Conservation (phyloP, 2,113 vertebrate genomes). For the Mustela nigripes region DNA sequence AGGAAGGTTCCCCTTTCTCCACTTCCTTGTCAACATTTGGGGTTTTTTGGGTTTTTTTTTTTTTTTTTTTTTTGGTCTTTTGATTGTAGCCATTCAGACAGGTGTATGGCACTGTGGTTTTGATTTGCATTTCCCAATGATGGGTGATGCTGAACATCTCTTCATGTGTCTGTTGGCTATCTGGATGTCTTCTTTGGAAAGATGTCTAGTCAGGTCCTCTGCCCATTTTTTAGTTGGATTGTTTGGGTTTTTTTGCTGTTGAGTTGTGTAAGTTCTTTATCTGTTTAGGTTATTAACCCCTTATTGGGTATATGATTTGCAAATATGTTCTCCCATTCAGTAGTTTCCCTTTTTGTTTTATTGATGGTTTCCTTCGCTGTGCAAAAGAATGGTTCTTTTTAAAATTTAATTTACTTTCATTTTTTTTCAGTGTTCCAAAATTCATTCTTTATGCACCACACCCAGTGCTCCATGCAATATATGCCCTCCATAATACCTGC, state of each 20-base stretch:
- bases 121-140: neutral
- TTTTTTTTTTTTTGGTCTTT: neutral
- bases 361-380: neutral
- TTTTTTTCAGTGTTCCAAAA: no score
- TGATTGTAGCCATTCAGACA: neutral
- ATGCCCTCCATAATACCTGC: no score
- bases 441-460: no score
- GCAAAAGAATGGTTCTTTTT: neutral
- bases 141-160: neutral
- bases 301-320: neutral
- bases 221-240: neutral
- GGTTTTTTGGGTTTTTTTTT: neutral
- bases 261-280: neutral
- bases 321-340: neutral
- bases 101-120: neutral
- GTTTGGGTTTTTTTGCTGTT: neutral
- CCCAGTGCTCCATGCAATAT: no score
- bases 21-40: neutral
- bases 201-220: neutral
- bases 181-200: neutral
- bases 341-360: neutral
- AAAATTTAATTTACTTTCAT: no score
- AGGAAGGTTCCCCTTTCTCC: neutral
- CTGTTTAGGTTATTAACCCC: neutral
- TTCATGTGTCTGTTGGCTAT: neutral